phyloP scores from a whole-genome alignment of 2,888 invertebrate species.

The Polia nebulosa region DNA sequence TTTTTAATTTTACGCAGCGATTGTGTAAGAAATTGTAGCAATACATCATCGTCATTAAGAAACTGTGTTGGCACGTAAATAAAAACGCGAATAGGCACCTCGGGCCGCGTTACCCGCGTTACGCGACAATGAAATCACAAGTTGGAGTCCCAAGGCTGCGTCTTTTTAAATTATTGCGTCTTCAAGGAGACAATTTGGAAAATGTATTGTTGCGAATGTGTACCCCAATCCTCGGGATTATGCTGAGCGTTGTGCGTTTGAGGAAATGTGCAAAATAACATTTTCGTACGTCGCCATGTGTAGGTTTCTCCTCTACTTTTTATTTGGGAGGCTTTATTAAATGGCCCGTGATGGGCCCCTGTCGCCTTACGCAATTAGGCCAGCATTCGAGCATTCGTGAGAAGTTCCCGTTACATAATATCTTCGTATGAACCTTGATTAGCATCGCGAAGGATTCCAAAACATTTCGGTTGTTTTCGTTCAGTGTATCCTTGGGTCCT shows the following conservation, averaged over 20 bases:
- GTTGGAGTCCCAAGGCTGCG: conserved; percentile 64
- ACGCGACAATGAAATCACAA: conserved; percentile 69
- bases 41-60: conserved; percentile 67
- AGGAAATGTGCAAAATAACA: conserved; percentile 80
- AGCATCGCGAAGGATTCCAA: conserved; percentile 49
- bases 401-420: conserved; percentile 47
- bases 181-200: conserved; percentile 86
- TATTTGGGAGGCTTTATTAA: conserved; percentile 68
- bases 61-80: conserved; percentile 62
- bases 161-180: conserved; percentile 85
- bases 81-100: conserved; percentile 65
- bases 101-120: conserved; percentile 65
- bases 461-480: conserved; percentile 33
- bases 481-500: neutral
- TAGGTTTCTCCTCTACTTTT: conserved; percentile 64
- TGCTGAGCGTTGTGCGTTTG: conserved; percentile 75
- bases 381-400: conserved; percentile 56
- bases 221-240: conserved; percentile 81
- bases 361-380: conserved; percentile 66
- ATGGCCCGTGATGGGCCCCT: conserved; percentile 56
- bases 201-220: conserved; percentile 82
- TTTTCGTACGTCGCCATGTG: conserved; percentile 75
- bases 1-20: conserved; percentile 64
- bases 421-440: conserved; percentile 54
- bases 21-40: conserved; percentile 47